Conservation (phyloP, 2,113 vertebrate species). For the Manacus vitellinus region DNA sequence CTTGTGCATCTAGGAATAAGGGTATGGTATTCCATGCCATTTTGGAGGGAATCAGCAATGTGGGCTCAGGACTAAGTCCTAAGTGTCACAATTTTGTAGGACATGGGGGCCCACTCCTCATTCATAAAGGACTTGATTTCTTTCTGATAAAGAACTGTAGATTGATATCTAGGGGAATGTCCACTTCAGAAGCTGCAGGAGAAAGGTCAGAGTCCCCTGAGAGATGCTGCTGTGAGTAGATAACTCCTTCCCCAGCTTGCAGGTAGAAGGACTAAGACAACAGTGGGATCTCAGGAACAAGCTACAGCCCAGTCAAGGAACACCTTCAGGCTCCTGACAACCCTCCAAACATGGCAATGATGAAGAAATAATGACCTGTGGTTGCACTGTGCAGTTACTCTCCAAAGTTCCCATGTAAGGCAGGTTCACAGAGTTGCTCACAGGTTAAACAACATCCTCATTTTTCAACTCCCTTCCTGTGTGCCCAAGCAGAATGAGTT, state of each 20-base stretch:
- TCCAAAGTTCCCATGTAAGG: background rate
- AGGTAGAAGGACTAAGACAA: background rate
- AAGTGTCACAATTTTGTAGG: background rate
- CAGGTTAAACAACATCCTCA: background rate
- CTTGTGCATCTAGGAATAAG: rapidly evolving
- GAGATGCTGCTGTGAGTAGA: rapidly evolving
- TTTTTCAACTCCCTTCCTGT: background rate
- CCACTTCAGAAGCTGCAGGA: background rate
- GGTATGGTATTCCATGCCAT: background rate
- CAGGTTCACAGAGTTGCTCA: background rate
- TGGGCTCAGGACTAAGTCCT: background rate
- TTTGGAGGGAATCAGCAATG: background rate
- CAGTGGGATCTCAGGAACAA: background rate
- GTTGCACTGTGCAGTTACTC: background rate
- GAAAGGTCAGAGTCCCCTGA: background rate
- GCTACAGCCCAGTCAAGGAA: background rate
- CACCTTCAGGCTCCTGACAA: background rate
- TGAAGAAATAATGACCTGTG: background rate
- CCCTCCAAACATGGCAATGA: background rate
- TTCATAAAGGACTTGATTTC: background rate
- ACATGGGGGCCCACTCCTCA: background rate
- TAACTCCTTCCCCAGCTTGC: background rate
- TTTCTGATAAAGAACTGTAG: background rate
- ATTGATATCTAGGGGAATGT: background rate
- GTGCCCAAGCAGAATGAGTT: background rate